Conservation (phyloP, 2,113 vertebrate species). For the Thryonomys swinderianus region DNA sequence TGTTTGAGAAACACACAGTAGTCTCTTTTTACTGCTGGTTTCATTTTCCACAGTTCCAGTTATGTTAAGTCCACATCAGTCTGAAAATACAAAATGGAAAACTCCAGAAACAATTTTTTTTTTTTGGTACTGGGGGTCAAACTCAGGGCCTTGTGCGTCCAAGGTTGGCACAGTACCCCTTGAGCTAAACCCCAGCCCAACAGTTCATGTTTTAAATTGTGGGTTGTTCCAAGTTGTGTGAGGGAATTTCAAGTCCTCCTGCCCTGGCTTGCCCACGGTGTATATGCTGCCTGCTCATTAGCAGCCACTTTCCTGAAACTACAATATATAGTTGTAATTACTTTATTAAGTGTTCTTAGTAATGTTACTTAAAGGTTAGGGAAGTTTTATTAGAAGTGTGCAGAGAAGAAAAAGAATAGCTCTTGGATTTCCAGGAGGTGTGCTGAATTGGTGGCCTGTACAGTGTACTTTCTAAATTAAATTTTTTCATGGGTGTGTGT, state of each 20-base stretch:
- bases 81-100: neutral
- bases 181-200: too few species aligned
- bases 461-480: neutral
- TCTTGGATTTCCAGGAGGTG: neutral
- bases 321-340: neutral
- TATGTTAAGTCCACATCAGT: neutral
- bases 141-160: too few species aligned
- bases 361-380: neutral
- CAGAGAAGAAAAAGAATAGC: neutral
- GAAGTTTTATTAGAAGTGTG: neutral
- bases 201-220: neutral
- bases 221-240: neutral
- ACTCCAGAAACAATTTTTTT: neutral
- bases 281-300: neutral
- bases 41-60: neutral
- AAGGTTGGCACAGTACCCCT: too few species aligned
- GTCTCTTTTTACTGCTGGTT: neutral
- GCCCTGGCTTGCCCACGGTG: neutral
- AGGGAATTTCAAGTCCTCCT: neutral
- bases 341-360: neutral
- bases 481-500: neutral
- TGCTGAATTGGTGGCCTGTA: neutral
- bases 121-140: too few species aligned
- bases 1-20: neutral
- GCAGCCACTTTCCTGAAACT: neutral